These are phyloP conservation scores for Acanthopagrus latus DNA, from an alignment of 2,797 vertebrate genomes.

Conservation along the genomic window DNA sequence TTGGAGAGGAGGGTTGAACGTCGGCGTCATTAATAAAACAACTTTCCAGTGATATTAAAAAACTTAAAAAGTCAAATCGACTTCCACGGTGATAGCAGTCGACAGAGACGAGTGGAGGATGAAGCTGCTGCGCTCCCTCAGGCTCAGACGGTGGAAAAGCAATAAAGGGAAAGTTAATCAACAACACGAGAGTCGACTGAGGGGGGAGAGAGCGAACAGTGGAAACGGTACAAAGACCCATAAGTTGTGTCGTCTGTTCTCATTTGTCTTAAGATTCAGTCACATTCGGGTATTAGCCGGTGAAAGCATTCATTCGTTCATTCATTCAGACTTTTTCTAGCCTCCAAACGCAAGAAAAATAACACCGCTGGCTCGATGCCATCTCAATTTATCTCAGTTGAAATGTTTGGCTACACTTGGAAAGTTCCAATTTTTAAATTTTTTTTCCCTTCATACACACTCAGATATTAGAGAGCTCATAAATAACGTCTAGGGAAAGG, in stretches of 20 bases:
- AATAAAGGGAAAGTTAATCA: slow-evolving; percentile 30
- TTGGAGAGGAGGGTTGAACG: slow-evolving; percentile 1
- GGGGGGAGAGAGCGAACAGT: slow-evolving; percentile 11
- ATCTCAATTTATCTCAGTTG: slow-evolving; percentile 32
- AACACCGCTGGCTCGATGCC: slow-evolving; percentile 37
- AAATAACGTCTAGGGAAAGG: slow-evolving; percentile 65
- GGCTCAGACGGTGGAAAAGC: slow-evolving; percentile 10
- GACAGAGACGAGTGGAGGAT: not conserved
- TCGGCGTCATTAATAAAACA: slow-evolving; percentile 33
- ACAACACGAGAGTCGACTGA: not conserved
- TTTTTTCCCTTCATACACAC: slow-evolving; percentile 8
- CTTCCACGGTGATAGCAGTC: too few species aligned
- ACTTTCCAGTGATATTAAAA: slow-evolving; percentile 1
- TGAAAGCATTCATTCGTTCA: slow-evolving; percentile 6
- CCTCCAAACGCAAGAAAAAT: slow-evolving; percentile 23
- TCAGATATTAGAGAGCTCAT: slow-evolving; percentile 57
- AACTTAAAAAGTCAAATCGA: not conserved
- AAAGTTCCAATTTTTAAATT: slow-evolving; percentile 19
- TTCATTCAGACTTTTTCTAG: not conserved
- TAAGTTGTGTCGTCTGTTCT: slow-evolving; percentile 12
- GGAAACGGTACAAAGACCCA: slow-evolving; percentile 19
- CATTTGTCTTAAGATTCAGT: slow-evolving; percentile 20
- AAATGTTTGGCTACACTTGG: slow-evolving; percentile 34
- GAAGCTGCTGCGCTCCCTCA: not conserved
- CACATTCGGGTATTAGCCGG: not conserved